These are phyloP conservation scores for Crocodylus rhombifer DNA, from an alignment of 2,797 vertebrate species.

Conservation along the genomic window DNA sequence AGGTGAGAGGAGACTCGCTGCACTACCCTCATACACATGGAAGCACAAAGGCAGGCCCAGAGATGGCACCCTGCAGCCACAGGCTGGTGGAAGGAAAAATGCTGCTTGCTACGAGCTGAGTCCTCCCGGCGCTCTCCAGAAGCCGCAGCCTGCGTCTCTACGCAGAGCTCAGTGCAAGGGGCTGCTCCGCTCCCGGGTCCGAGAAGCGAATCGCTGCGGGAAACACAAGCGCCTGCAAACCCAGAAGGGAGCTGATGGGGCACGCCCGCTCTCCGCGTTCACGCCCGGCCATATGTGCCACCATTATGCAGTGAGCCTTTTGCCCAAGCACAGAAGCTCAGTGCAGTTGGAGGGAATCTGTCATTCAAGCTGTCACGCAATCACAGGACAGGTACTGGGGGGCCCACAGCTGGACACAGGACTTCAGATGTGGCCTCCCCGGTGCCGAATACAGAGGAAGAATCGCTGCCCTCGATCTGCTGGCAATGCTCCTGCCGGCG, in stretches of 20 bases:
- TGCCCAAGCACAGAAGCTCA: neutral
- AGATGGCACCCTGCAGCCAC: neutral
- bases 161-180: accelerated
- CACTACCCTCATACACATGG: too few species aligned
- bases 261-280: accelerated
- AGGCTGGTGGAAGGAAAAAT: neutral
- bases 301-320: accelerated
- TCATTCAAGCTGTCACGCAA: neutral
- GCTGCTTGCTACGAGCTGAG: neutral
- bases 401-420: too few species aligned
- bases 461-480: too few species aligned
- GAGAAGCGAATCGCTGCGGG: accelerated
- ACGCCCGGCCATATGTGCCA: neutral
- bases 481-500: too few species aligned
- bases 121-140: neutral
- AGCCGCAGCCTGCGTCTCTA: accelerated
- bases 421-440: too few species aligned
- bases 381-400: too few species aligned
- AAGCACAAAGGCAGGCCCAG: neutral
- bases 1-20: too few species aligned
- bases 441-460: too few species aligned
- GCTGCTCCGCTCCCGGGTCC: too few species aligned
- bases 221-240: accelerated
- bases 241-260: accelerated
- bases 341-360: slow-evolving; percentile 12